A percentile compares a stretch with the other conserved stretches of the same genome.
These are phyloP conservation scores for Drosophila pseudotakahashii DNA, from an alignment of 2,888 invertebrate species.

Conservation along the genomic window DNA sequence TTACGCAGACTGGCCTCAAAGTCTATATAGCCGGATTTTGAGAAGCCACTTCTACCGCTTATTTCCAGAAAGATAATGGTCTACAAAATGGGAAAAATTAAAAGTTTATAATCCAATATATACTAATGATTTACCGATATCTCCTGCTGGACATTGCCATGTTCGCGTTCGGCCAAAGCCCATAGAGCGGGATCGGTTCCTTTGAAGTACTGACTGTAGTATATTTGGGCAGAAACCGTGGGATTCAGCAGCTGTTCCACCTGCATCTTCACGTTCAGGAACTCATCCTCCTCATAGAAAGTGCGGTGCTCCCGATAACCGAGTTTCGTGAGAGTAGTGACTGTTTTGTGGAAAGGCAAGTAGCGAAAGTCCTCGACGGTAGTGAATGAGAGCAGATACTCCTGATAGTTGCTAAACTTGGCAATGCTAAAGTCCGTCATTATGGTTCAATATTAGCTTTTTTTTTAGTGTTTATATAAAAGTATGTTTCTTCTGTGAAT, in stretches of 20 bases:
- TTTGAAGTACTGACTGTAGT: constrained; percentile 87
- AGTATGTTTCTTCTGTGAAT: neutral
- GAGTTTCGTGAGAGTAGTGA: constrained; percentile 90
- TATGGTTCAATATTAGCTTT: neutral
- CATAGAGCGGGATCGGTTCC: constrained; percentile 87
- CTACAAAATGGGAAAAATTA: constrained; percentile 8
- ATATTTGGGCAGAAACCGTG: constrained; percentile 82
- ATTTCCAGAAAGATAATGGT: constrained; percentile 61
- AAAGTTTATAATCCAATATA: neutral
- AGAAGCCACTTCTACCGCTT: constrained; percentile 50
- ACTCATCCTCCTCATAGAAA: constrained; percentile 86
- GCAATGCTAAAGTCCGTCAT: constrained; percentile 57
- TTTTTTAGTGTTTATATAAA: neutral
- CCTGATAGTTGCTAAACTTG: constrained; percentile 86
- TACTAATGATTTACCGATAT: constrained; percentile 86
- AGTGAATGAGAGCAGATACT: constrained; percentile 92
- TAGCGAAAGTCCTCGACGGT: constrained; percentile 90
- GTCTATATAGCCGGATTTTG: constrained; percentile 62
- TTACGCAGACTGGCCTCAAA: constrained; percentile 51
- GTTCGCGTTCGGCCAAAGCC: constrained; percentile 86
- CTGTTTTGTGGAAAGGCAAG: constrained; percentile 88
- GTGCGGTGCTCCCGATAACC: constrained; percentile 87
- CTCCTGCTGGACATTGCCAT: constrained; percentile 89
- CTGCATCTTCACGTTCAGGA: constrained; percentile 86
- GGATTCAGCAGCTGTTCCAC: constrained; percentile 87